These are phyloP conservation scores for Chironomus striatipennis DNA, from an alignment of 1,140 invertebrate genomes.

Conservation along the genomic window DNA sequence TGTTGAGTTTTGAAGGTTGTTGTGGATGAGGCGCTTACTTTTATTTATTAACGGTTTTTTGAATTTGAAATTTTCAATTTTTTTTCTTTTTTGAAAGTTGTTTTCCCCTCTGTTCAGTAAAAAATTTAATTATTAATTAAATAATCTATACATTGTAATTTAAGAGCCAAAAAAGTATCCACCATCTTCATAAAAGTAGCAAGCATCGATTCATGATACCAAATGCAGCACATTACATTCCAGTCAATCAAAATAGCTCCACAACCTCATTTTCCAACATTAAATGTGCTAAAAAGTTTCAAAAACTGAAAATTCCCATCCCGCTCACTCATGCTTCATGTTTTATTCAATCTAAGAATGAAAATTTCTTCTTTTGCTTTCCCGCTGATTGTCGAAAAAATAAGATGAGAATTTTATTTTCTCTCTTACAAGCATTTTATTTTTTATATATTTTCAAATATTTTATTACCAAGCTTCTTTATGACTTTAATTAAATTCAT, in stretches of 20 bases:
- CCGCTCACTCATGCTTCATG: not conserved
- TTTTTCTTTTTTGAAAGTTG: no score
- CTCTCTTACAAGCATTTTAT: not conserved
- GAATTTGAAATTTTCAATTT: no score
- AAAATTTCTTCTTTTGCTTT: not conserved
- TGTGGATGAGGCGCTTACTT: no score
- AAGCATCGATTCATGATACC: not conserved
- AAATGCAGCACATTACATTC: not conserved
- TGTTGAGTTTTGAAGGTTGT: no score
- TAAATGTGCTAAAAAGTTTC: no score
- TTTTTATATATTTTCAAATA: not conserved
- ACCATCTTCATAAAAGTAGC: not conserved
- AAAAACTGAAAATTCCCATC: no score
- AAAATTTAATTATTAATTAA: no score
- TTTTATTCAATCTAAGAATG: conserved; percentile 1
- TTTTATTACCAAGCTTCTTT: not conserved
- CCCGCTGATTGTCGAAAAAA: conserved; percentile 5
- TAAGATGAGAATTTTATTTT: not conserved
- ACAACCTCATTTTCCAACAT: no score
- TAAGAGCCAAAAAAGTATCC: not conserved
- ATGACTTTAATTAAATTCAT: conserved; percentile 8
- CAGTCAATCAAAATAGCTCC: no score
- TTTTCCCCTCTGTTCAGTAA: no score
- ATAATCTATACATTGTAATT: no score
- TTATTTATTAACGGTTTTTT: no score